Percentiles rank a stretch among this genome's conserved stretches.
phyloP scores from a whole-genome alignment of 2,888 invertebrate species.

The Prenolepis imparis region DNA sequence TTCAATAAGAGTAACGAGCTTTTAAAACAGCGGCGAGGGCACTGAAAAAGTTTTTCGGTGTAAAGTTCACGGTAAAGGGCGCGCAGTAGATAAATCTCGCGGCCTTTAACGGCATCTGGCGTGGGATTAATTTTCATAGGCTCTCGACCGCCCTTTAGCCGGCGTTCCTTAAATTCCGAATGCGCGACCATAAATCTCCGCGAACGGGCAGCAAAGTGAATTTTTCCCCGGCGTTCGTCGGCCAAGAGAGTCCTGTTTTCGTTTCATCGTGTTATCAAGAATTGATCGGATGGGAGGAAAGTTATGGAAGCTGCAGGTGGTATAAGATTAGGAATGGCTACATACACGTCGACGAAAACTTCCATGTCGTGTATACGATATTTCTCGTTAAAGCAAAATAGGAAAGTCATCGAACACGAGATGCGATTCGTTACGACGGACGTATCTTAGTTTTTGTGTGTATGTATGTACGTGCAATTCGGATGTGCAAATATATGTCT shows the following conservation, averaged over 20 bases:
- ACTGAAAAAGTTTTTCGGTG: conserved; percentile 50
- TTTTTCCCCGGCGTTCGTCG: conserved; percentile 47
- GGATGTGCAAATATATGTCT: conserved; percentile 33
- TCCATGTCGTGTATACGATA: background rate
- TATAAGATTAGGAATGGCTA: conserved; percentile 62
- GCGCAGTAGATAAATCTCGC: conserved; percentile 51
- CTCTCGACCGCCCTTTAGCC: conserved; percentile 56
- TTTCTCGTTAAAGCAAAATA: background rate
- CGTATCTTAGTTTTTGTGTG: background rate
- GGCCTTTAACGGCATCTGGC: conserved; percentile 58
- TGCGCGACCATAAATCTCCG: conserved; percentile 45
- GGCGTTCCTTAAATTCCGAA: conserved; percentile 59
- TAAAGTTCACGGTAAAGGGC: conserved; percentile 47
- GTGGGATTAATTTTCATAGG: conserved; percentile 66
- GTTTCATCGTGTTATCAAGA: conserved; percentile 69
- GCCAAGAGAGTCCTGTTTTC: conserved; percentile 59
- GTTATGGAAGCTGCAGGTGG: conserved; percentile 71
- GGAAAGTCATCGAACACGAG: conserved; percentile 1
- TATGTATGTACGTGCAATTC: background rate
- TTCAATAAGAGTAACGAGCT: conserved; percentile 54
- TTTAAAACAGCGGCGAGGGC: conserved; percentile 46
- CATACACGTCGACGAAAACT: conserved; percentile 24
- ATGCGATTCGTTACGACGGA: conserved; percentile 28
- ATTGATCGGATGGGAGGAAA: conserved; percentile 70
- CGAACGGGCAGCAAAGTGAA: conserved; percentile 23